Evolutionary conservation across 2,888 invertebrate genomes (phyloP).

Genomic region (Lasioglossum malachurum): DNA sequence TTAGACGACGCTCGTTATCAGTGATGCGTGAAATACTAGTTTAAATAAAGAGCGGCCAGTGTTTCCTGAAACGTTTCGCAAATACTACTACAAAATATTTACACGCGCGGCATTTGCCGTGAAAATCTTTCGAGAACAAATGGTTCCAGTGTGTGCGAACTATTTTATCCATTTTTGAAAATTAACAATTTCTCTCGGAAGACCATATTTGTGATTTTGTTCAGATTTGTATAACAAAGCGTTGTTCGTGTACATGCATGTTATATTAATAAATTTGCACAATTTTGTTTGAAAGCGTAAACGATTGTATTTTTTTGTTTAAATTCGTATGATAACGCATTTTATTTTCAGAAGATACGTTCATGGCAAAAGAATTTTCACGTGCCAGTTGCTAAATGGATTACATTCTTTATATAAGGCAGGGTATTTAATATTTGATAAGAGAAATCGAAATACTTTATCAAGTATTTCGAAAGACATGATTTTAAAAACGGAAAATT

Average conservation of each 20-base stretch:
- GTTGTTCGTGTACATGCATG: neutral
- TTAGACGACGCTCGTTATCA: conserved; percentile 44
- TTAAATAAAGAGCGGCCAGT: conserved; percentile 23
- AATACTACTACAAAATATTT: neutral
- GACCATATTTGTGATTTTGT: too few species aligned
- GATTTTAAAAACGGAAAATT: neutral
- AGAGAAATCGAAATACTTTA: conserved; percentile 1
- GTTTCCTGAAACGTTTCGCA: neutral
- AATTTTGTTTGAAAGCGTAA: neutral
- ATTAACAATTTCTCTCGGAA: neutral
- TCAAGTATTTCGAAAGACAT: too few species aligned
- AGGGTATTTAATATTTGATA: neutral
- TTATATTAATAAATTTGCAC: neutral
- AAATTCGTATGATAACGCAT: neutral
- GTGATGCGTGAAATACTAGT: conserved; percentile 29
- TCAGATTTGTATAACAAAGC: neutral
- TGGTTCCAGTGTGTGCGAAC: neutral
- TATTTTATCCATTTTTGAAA: neutral
- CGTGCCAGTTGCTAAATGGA: neutral
- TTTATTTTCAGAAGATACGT: neutral
- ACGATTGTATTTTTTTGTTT: neutral
- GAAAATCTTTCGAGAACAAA: neutral
- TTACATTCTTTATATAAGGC: neutral
- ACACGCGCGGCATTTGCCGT: neutral
- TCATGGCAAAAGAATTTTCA: neutral